These are phyloP conservation scores for Cotesia vestalis DNA, from an alignment of 1,140 invertebrate genomes.

Conservation along the genomic window DNA sequence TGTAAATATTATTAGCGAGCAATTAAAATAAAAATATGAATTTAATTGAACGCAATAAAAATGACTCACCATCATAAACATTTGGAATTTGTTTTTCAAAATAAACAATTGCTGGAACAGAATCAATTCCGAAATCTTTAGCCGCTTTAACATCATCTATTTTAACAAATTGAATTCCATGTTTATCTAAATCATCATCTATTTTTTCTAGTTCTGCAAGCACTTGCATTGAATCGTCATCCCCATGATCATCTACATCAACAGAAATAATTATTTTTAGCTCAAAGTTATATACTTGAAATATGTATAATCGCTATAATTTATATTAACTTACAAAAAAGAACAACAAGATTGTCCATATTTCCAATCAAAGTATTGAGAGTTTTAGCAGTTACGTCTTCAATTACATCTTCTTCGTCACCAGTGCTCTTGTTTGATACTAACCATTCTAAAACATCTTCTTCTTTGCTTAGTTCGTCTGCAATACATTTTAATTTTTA, in stretches of 20 bases:
- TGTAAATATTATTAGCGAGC: neutral
- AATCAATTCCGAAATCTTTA: constrained; percentile 86
- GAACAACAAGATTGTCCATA: constrained; percentile 89
- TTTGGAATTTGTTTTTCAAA: constrained; percentile 94
- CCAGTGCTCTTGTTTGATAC: constrained; percentile 91
- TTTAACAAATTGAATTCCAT: constrained; percentile 93
- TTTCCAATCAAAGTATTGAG: constrained; percentile 87
- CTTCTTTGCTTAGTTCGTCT: constrained; percentile 90
- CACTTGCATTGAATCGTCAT: constrained; percentile 84
- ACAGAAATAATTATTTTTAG: constrained; percentile 39
- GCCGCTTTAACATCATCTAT: constrained; percentile 86
- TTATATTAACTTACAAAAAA: constrained; percentile 83
- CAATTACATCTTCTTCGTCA: constrained; percentile 92
- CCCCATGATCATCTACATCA: constrained; percentile 79
- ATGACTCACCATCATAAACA: constrained; percentile 81
- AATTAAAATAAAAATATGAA: constrained; percentile 15
- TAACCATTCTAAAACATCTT: constrained; percentile 93
- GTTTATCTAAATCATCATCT: constrained; percentile 90
- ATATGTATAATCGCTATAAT: too few relatives aligned
- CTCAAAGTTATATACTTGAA: too few relatives aligned
- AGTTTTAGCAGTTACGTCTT: constrained; percentile 90
- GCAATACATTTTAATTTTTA: constrained; percentile 46
- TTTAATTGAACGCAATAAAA: constrained; percentile 11
- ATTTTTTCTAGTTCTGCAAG: constrained; percentile 89
- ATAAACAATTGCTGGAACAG: constrained; percentile 86